Percentiles rank a stretch among this genome's conserved stretches.
phyloP scores from a whole-genome alignment of 2,888 invertebrate species.

The Archips xylosteana region DNA sequence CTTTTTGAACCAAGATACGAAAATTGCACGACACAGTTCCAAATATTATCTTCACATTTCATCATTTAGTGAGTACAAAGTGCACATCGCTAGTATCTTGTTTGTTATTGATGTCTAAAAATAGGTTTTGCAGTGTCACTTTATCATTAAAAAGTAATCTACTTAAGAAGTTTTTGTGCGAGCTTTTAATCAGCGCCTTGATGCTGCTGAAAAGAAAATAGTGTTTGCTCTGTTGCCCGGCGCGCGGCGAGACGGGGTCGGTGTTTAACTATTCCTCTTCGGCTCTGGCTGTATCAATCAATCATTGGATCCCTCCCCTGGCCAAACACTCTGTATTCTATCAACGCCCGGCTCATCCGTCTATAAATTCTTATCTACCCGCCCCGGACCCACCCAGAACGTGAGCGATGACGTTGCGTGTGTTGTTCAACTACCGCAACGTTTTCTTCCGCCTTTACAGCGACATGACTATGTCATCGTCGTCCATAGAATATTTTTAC shows the following conservation, averaged over 20 bases:
- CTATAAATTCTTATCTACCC: slow-evolving; percentile 79
- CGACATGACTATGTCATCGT: slow-evolving; percentile 59
- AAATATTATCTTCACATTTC: slow-evolving; percentile 59
- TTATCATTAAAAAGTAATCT: slow-evolving; percentile 22
- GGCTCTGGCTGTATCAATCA: slow-evolving; percentile 67
- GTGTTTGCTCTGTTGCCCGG: slow-evolving; percentile 42
- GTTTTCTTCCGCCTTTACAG: slow-evolving; percentile 52
- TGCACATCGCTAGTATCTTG: slow-evolving; percentile 54
- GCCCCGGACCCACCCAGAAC: slow-evolving; percentile 64
- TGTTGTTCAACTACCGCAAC: slow-evolving; percentile 60
- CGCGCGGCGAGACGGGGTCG: slow-evolving; percentile 43
- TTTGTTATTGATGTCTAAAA: slow-evolving; percentile 26
- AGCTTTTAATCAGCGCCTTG: slow-evolving; percentile 45
- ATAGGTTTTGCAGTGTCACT: slow-evolving; percentile 9
- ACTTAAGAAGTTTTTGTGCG: slow-evolving; percentile 38
- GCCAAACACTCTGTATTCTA: slow-evolving; percentile 75
- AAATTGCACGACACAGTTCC: slow-evolving; percentile 68
- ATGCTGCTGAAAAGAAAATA: slow-evolving; percentile 37
- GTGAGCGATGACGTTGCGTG: slow-evolving; percentile 77
- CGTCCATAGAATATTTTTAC: slow-evolving; percentile 45
- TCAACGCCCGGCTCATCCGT: slow-evolving; percentile 72
- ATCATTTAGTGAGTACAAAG: slow-evolving; percentile 59
- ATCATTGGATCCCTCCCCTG: slow-evolving; percentile 66
- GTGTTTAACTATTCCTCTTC: slow-evolving; percentile 65
- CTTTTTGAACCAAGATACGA: slow-evolving; percentile 53